These are phyloP conservation scores for Apaloderma vittatum DNA, from an alignment of 2,113 vertebrate genomes.

Conservation along the genomic window DNA sequence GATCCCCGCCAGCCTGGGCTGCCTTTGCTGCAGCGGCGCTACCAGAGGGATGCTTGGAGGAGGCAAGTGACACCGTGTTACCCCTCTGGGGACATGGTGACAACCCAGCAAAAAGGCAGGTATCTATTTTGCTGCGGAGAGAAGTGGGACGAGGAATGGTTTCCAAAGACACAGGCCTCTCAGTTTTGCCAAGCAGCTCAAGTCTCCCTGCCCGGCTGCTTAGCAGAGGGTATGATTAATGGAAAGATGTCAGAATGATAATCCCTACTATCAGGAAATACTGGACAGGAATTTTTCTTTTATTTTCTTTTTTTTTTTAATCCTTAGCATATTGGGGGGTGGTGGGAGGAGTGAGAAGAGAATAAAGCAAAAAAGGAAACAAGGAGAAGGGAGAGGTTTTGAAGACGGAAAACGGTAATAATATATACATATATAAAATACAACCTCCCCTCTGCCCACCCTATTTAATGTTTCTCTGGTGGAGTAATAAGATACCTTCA, in stretches of 20 bases:
- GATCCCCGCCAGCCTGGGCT: not conserved
- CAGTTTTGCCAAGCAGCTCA: slow-evolving; percentile 73
- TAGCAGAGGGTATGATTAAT: slow-evolving; percentile 87
- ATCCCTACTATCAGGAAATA: slow-evolving; percentile 85
- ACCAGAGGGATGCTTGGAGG: not conserved
- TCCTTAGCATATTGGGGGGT: not conserved
- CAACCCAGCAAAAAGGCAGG: not conserved
- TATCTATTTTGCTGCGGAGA: not conserved
- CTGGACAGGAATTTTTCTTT: slow-evolving; percentile 49
- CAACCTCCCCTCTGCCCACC: slow-evolving; percentile 58
- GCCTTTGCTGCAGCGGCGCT: not conserved
- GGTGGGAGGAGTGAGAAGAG: not conserved
- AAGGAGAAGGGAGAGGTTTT: slow-evolving; percentile 7
- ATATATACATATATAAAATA: not conserved
- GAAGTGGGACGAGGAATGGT: not conserved
- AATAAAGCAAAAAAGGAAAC: slow-evolving; percentile 26
- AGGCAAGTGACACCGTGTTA: not conserved
- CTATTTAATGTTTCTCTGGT: slow-evolving; percentile 69
- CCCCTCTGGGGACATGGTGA: not conserved
- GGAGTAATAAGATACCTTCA: slow-evolving; percentile 77
- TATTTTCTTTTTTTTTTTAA: not conserved
- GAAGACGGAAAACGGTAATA: slow-evolving; percentile 29
- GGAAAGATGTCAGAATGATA: slow-evolving; percentile 88
- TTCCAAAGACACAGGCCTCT: slow-evolving; percentile 69
- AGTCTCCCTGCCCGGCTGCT: slow-evolving; percentile 70